Evolutionary conservation across 2,888 invertebrate species (phyloP).

Genomic region (Drosophila niveifrons): DNA sequence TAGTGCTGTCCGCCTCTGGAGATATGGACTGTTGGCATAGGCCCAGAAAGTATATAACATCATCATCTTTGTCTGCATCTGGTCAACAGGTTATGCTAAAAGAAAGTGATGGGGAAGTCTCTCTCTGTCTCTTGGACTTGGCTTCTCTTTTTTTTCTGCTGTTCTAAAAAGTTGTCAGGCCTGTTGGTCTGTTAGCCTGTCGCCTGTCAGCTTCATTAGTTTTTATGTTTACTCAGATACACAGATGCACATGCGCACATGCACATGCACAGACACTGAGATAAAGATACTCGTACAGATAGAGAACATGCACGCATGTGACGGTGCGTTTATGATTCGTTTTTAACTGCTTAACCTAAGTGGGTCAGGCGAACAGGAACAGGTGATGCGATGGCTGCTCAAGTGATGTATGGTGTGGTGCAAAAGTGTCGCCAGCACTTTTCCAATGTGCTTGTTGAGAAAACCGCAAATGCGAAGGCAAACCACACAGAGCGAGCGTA

Average conservation of each 20-base stretch:
- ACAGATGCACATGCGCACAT: constrained; percentile 19
- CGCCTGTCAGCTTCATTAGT: constrained; percentile 69
- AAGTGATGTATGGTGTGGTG: constrained; percentile 1
- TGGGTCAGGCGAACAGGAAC: constrained; percentile 79
- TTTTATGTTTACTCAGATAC: constrained; percentile 48
- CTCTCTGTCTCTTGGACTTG: neutral
- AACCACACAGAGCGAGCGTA: constrained; percentile 30
- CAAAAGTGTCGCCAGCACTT: constrained; percentile 20
- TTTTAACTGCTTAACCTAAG: constrained; percentile 55
- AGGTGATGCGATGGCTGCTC: constrained; percentile 38
- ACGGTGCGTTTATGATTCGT: constrained; percentile 67
- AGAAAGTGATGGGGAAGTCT: constrained; percentile 70
- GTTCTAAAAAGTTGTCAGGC: constrained; percentile 67
- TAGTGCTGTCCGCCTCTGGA: constrained; percentile 6
- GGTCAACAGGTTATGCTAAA: constrained; percentile 53
- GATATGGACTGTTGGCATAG: constrained; percentile 26
- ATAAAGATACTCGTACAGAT: constrained; percentile 16
- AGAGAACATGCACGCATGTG: constrained; percentile 23
- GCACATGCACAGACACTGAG: constrained; percentile 8
- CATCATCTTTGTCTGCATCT: constrained; percentile 4
- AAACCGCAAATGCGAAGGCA: constrained; percentile 72
- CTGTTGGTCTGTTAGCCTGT: constrained; percentile 51
- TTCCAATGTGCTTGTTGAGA: constrained; percentile 15
- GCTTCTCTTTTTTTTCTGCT: constrained; percentile 18
- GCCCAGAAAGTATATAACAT: constrained; percentile 23